Conservation (phyloP, 2,113 vertebrate genomes). For the Ginglymostoma cirratum region DNA sequence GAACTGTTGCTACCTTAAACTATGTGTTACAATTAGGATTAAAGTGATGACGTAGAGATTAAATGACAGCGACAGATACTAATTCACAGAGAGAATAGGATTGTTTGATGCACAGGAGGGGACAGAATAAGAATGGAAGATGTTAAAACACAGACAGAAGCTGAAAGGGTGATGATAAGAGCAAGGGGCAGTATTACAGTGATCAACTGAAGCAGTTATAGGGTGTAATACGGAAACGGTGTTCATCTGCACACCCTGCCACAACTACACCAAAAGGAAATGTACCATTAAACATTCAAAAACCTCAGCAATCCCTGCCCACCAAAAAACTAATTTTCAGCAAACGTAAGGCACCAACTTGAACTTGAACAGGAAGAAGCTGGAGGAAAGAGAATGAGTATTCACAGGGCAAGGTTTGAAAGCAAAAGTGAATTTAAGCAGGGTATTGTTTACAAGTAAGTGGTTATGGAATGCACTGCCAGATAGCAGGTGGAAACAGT, state of each 20-base stretch:
- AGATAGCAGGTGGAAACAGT: not conserved
- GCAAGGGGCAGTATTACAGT: not conserved
- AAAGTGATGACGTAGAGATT: not conserved
- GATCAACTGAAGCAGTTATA: not conserved
- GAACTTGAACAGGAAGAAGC: too few species aligned
- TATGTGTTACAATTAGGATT: not conserved
- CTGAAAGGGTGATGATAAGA: not conserved
- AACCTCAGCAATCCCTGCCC: not conserved
- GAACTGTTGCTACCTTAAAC: not conserved
- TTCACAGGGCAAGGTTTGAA: too few species aligned
- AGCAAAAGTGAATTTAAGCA: too few species aligned
- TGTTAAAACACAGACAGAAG: not conserved
- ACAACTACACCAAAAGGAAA: not conserved
- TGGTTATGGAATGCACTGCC: too few species aligned
- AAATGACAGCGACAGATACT: not conserved
- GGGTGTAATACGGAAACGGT: not conserved
- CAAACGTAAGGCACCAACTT: not conserved
- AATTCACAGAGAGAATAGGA: not conserved
- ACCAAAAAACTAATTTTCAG: not conserved
- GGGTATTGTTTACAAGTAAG: too few species aligned
- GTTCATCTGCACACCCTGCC: not conserved
- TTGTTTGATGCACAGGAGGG: not conserved
- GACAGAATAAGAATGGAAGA: not conserved
- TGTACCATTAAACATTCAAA: not conserved
- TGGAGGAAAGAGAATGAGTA: too few species aligned